phyloP scores from a whole-genome alignment of 2,888 invertebrate species.

The Dolichopus griseipennis region DNA sequence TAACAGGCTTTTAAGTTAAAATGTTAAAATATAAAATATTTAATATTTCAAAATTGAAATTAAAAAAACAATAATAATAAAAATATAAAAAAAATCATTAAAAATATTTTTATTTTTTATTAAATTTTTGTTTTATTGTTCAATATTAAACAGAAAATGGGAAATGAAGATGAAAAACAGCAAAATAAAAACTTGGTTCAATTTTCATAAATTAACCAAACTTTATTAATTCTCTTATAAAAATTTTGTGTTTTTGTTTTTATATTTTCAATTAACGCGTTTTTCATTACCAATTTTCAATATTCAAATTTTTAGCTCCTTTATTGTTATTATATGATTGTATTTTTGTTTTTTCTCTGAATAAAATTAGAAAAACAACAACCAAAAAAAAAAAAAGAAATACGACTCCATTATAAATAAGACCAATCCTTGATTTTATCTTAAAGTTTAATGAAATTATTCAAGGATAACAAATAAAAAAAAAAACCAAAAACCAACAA shows the following conservation, averaged over 20 bases:
- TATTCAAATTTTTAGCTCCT: neutral
- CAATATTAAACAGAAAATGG: too few species aligned
- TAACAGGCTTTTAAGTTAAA: too few species aligned
- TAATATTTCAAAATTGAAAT: too few species aligned
- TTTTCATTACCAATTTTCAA: constrained; percentile 1
- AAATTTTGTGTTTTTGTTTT: too few species aligned
- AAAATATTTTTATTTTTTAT: too few species aligned
- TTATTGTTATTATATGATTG: too few species aligned
- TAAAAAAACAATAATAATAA: too few species aligned
- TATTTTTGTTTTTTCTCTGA: neutral
- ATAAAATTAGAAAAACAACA: neutral
- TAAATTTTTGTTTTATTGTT: too few species aligned
- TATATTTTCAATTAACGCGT: neutral
- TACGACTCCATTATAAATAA: neutral
- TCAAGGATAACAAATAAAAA: neutral
- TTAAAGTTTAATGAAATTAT: neutral
- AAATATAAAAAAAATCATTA: too few species aligned
- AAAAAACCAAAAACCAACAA: neutral
- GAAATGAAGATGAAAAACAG: too few species aligned
- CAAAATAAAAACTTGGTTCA: neutral
- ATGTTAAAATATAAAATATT: too few species aligned
- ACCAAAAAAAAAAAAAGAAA: neutral
- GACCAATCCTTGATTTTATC: neutral
- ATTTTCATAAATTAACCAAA: neutral
- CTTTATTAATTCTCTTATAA: neutral